Conservation (phyloP, 2,797 vertebrate species). For the Siniperca obscura region DNA sequence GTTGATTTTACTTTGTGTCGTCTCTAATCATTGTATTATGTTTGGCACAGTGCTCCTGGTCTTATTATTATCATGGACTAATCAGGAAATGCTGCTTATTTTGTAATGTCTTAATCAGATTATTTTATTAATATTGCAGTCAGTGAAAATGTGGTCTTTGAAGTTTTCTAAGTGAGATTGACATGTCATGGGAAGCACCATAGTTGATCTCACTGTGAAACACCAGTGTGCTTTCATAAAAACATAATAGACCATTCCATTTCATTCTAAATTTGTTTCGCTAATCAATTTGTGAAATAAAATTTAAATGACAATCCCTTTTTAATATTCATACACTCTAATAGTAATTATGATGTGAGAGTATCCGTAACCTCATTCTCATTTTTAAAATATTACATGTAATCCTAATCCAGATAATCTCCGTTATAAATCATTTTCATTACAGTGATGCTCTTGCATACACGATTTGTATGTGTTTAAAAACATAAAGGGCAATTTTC, state of each 20-base stretch:
- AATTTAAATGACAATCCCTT: constrained; percentile 37
- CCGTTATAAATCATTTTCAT: constrained; percentile 54
- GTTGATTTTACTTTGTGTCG: background rate
- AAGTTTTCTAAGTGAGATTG: constrained; percentile 19
- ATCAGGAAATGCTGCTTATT: background rate
- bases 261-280: constrained; percentile 19
- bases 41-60: background rate
- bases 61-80: background rate
- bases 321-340: constrained; percentile 47
- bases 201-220: constrained; percentile 25
- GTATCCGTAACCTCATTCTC: constrained; percentile 48
- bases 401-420: constrained; percentile 75
- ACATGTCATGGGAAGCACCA: constrained; percentile 14
- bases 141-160: background rate
- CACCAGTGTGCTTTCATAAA: constrained; percentile 10
- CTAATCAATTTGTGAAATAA: constrained; percentile 36
- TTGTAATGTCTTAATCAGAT: background rate
- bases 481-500: constrained; percentile 33
- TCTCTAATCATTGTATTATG: background rate
- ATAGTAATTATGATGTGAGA: constrained; percentile 45
- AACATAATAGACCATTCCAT: constrained; percentile 30
- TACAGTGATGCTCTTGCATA: constrained; percentile 29
- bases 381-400: constrained; percentile 50
- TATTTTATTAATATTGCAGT: constrained; percentile 1
- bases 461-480: constrained; percentile 20